These are phyloP conservation scores for Biston stratarius DNA, from an alignment of 2,888 invertebrate genomes.

Conservation along the genomic window DNA sequence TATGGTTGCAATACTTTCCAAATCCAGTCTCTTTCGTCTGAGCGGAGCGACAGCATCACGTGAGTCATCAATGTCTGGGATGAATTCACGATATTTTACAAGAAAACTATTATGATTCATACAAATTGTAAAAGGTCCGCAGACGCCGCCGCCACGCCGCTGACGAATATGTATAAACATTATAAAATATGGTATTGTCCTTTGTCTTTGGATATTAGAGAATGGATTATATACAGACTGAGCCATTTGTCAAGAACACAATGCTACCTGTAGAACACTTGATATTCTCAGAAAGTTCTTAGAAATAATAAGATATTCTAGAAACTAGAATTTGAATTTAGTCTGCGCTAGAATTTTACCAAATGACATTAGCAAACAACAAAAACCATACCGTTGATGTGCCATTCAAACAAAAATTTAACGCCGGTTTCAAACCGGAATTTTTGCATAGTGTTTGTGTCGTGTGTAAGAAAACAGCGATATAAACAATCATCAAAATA, in stretches of 20 bases:
- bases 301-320: background rate
- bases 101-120: conserved; percentile 58
- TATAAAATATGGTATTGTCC: conserved; percentile 25
- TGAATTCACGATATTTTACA: conserved; percentile 57
- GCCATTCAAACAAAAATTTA: background rate
- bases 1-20: background rate
- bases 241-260: conserved; percentile 5
- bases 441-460: background rate
- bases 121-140: conserved; percentile 31
- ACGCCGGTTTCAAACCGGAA: background rate
- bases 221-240: conserved; percentile 9
- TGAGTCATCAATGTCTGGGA: conserved; percentile 55
- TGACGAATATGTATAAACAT: conserved; percentile 41
- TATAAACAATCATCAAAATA: too few relatives aligned
- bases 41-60: conserved; percentile 39
- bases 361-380: background rate
- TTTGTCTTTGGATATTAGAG: conserved; percentile 13
- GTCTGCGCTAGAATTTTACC: background rate
- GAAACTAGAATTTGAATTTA: background rate
- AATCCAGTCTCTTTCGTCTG: conserved; percentile 24
- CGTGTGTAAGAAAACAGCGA: too few relatives aligned
- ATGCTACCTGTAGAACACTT: background rate
- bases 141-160: conserved; percentile 42
- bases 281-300: background rate
- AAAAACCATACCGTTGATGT: background rate